Percentiles rank a stretch among this genome's conserved stretches.
Evolutionary conservation across 2,797 vertebrate genomes (phyloP).

Genomic region (Molossus molossus): DNA sequence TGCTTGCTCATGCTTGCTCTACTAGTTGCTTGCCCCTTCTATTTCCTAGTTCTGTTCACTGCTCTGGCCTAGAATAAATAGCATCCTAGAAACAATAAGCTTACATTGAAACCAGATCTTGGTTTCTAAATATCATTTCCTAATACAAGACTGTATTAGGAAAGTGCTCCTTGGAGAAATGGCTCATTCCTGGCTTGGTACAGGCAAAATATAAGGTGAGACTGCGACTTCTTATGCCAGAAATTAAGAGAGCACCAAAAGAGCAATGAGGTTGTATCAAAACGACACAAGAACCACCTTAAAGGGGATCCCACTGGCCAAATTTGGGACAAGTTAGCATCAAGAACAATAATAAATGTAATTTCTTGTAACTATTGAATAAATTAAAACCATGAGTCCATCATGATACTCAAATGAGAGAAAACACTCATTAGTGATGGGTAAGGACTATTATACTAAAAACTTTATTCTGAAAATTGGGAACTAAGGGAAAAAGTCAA

Average conservation of each 20-base stretch:
- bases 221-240: background rate
- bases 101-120: conserved; percentile 25
- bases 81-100: background rate
- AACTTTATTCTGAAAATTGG: conserved; percentile 57
- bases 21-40: background rate
- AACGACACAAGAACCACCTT: background rate
- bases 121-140: conserved; percentile 43
- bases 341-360: conserved; percentile 28
- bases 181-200: background rate
- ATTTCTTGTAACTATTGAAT: conserved; percentile 17
- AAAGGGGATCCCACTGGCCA: background rate
- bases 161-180: background rate
- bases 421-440: background rate
- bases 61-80: background rate
- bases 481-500: conserved; percentile 44
- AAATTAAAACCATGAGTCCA: background rate
- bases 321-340: conserved; percentile 7
- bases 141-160: background rate
- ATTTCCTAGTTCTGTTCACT: background rate
- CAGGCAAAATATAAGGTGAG: background rate
- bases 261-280: background rate
- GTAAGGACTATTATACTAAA: background rate
- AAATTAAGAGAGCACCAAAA: conserved; percentile 27
- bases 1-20: background rate
- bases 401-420: background rate